These are phyloP conservation scores for Dinomys branickii DNA, from an alignment of 2,113 vertebrate genomes.

Conservation along the genomic window DNA sequence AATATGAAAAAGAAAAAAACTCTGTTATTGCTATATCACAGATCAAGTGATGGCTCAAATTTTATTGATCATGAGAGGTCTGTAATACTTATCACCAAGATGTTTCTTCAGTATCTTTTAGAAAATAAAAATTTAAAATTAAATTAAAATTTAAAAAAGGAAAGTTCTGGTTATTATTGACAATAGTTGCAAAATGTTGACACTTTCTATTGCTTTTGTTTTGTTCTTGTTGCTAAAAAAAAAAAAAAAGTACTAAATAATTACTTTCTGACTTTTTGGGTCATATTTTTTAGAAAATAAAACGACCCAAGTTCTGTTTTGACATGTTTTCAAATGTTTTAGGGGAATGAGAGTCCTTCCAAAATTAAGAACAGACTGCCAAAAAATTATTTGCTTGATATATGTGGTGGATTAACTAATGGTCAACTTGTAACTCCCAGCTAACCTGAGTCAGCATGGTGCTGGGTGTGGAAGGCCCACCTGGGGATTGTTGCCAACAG, in stretches of 20 bases:
- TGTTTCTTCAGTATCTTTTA: not conserved
- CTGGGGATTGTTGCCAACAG: not conserved
- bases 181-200: not conserved
- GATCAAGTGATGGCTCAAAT: not conserved
- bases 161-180: not conserved
- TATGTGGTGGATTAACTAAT: not conserved
- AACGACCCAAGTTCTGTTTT: not conserved
- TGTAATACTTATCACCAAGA: not conserved
- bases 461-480: not conserved
- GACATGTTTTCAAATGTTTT: not conserved
- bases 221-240: not conserved
- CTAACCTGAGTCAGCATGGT: not conserved
- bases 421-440: not conserved
- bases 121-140: not conserved
- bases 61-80: not conserved
- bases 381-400: conserved; percentile 1
- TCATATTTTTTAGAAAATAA: conserved; percentile 13
- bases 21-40: not conserved
- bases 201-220: not conserved
- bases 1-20: not conserved
- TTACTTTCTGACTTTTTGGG: not conserved
- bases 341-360: not conserved
- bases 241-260: conserved; percentile 3
- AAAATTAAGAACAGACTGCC: conserved; percentile 55
- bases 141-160: not conserved